These are phyloP conservation scores for Diabrotica virgifera DNA, from an alignment of 1,140 invertebrate genomes.

Conservation along the genomic window DNA sequence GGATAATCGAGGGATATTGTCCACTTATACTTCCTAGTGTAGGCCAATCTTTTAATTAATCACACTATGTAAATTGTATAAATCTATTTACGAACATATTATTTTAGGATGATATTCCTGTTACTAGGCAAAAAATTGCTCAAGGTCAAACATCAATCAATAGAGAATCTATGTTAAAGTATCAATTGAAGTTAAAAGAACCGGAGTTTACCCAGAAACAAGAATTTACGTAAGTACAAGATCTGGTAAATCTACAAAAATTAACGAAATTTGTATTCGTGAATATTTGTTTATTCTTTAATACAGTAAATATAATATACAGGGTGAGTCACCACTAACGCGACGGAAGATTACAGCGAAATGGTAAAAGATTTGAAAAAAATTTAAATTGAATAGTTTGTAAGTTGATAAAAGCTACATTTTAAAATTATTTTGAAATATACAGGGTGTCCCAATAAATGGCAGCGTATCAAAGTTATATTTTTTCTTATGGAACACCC, in stretches of 20 bases:
- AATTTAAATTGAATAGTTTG: too few relatives aligned
- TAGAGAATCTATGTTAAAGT: conserved; percentile 74
- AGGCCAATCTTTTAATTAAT: background rate
- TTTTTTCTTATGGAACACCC: too few relatives aligned
- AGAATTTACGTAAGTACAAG: conserved; percentile 62
- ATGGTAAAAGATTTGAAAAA: too few relatives aligned
- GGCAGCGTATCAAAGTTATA: too few relatives aligned
- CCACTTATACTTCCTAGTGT: background rate
- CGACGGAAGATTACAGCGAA: too few relatives aligned
- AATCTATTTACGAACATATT: background rate
- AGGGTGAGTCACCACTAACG: too few relatives aligned
- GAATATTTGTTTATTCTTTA: too few relatives aligned
- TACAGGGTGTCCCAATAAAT: too few relatives aligned
- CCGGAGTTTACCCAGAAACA: conserved; percentile 77
- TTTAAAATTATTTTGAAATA: too few relatives aligned
- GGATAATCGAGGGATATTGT: too few relatives aligned
- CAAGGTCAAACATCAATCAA: conserved; percentile 68
- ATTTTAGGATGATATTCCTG: conserved; percentile 54
- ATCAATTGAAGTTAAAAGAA: conserved; percentile 77
- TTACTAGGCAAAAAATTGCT: conserved; percentile 60
- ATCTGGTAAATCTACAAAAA: background rate
- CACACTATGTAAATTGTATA: conserved; percentile 12
- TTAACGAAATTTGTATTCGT: background rate
- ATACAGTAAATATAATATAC: too few relatives aligned
- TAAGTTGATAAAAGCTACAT: too few relatives aligned